Conservation (phyloP, 2,888 invertebrate genomes). For the Eilema sororculum region DNA sequence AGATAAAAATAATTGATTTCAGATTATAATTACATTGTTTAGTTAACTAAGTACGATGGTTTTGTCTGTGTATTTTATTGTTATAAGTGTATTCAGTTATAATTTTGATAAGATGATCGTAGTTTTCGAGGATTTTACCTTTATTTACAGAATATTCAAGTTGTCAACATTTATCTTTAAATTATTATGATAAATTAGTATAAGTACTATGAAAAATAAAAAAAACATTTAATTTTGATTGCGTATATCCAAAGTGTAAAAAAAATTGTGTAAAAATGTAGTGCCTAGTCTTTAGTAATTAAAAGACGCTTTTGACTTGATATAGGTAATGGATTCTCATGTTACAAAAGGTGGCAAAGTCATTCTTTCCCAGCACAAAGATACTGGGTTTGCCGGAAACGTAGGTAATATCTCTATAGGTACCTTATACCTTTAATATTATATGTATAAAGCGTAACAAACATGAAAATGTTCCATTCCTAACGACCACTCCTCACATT, state of each 20-base stretch:
- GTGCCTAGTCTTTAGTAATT: too few relatives aligned
- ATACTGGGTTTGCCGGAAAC: background rate
- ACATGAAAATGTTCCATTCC: too few relatives aligned
- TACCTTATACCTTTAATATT: too few relatives aligned
- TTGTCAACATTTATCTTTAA: background rate
- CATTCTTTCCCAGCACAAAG: background rate
- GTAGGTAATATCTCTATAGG: too few relatives aligned
- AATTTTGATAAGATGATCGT: background rate
- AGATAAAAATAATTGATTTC: constrained; percentile 4
- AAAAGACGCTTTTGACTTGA: too few relatives aligned
- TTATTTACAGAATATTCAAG: background rate
- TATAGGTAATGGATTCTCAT: too few relatives aligned
- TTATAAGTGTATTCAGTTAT: background rate
- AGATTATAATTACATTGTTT: constrained; percentile 3
- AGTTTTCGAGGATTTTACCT: background rate
- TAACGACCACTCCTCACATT: background rate
- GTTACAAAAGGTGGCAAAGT: background rate
- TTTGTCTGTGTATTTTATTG: background rate
- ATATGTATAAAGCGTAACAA: too few relatives aligned
- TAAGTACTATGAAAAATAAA: too few relatives aligned
- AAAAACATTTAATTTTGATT: too few relatives aligned
- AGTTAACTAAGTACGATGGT: constrained; percentile 8
- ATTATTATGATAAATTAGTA: background rate
- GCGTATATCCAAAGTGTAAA: too few relatives aligned
- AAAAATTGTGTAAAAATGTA: too few relatives aligned